Conservation (phyloP, 2,888 invertebrate species). For the Eurytoma californica region DNA sequence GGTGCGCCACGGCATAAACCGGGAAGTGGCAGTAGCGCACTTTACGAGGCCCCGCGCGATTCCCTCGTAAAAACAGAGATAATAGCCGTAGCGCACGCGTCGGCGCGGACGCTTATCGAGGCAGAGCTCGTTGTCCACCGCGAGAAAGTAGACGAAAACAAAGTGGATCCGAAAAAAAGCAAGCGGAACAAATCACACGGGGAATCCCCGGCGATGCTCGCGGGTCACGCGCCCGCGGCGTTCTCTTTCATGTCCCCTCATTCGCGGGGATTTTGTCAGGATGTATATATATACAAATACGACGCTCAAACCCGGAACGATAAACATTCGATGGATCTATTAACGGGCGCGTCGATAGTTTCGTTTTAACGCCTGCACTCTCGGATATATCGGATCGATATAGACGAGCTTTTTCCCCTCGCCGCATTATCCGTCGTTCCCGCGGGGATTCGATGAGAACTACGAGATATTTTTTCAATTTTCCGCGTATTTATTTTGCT, state of each 20-base stretch:
- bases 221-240: conserved; percentile 37
- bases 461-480: neutral
- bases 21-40: neutral
- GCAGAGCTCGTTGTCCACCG: neutral
- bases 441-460: neutral
- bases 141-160: neutral
- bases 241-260: conserved; percentile 46
- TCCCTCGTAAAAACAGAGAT: conserved; percentile 33
- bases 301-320: neutral
- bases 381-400: neutral
- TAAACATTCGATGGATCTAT: neutral
- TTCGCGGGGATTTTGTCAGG: neutral
- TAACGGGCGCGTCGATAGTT: neutral
- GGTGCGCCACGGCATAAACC: too few relatives aligned
- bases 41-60: neutral
- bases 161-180: neutral
- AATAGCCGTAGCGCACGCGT: conserved; percentile 21
- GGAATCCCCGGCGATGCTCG: conserved; percentile 30
- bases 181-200: conserved; percentile 26
- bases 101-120: conserved; percentile 12
- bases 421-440: neutral
- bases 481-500: neutral
- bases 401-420: neutral
- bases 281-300: conserved; percentile 3
- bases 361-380: neutral